A percentile compares a stretch with the other conserved stretches of the same genome.
These are phyloP conservation scores for Isotomurus palustris DNA, from an alignment of 2,888 invertebrate species.

Conservation along the genomic window DNA sequence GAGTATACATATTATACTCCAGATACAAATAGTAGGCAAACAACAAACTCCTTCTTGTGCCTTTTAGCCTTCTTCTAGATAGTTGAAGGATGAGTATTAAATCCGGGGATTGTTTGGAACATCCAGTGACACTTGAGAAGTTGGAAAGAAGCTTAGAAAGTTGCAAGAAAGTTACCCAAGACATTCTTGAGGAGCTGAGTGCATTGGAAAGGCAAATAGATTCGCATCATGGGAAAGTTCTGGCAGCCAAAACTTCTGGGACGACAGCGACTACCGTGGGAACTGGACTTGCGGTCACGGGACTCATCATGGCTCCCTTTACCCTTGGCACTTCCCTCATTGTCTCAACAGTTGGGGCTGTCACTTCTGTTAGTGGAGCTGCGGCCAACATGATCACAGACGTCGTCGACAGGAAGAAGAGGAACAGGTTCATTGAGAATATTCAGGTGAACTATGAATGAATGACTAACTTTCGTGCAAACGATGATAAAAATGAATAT, in stretches of 20 bases:
- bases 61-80: too few species aligned
- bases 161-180: background rate
- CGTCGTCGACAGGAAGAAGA: background rate
- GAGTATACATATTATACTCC: too few species aligned
- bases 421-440: background rate
- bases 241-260: constrained; percentile 1
- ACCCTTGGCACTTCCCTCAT: constrained; percentile 4
- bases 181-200: background rate
- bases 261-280: background rate
- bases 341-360: constrained; percentile 6
- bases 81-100: too few species aligned
- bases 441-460: background rate
- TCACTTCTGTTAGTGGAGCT: constrained; percentile 1
- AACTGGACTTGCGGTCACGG: constrained; percentile 1
- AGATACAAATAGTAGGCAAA: too few species aligned
- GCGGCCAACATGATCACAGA: constrained; percentile 6
- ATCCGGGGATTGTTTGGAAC: too few species aligned
- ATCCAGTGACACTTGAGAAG: too few species aligned
- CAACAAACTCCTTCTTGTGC: too few species aligned
- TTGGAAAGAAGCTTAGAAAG: background rate
- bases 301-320: constrained; percentile 1
- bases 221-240: background rate
- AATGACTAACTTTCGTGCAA: too few species aligned
- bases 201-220: background rate
- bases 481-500: too few species aligned